Conservation (phyloP, 2,888 invertebrate species). For the Argyresthia albistria region DNA sequence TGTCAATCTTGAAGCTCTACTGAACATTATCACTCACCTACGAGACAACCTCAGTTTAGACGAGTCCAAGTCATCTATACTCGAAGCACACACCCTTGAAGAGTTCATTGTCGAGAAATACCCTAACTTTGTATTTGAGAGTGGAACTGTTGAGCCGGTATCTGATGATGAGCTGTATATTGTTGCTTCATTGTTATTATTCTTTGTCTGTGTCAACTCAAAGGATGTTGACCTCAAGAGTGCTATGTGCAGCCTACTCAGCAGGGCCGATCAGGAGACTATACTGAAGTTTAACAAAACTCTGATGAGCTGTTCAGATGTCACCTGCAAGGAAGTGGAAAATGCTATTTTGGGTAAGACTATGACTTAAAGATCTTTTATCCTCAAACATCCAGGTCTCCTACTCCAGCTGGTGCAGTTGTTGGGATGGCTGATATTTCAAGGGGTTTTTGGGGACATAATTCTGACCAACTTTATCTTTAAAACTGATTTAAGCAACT, state of each 20-base stretch:
- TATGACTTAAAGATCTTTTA: too few species aligned
- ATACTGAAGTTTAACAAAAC: slow-evolving; percentile 68
- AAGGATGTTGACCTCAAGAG: slow-evolving; percentile 67
- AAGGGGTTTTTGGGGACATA: too few species aligned
- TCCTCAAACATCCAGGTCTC: too few species aligned
- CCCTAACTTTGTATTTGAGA: slow-evolving; percentile 59
- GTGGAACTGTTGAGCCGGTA: slow-evolving; percentile 31
- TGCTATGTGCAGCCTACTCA: slow-evolving; percentile 68
- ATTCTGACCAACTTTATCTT: too few species aligned
- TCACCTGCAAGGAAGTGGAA: slow-evolving; percentile 47
- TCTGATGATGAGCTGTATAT: slow-evolving; percentile 45
- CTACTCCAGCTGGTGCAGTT: too few species aligned
- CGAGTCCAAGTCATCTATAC: slow-evolving; percentile 49
- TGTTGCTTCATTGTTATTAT: slow-evolving; percentile 63
- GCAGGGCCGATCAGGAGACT: slow-evolving; percentile 61
- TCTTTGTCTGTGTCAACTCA: slow-evolving; percentile 64
- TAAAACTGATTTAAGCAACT: too few species aligned
- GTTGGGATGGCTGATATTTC: too few species aligned
- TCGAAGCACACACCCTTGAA: slow-evolving; percentile 46
- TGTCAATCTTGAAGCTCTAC: slow-evolving; percentile 35
- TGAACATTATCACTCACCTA: slow-evolving; percentile 47
- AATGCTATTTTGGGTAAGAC: slow-evolving; percentile 47
- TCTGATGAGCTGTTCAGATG: slow-evolving; percentile 55
- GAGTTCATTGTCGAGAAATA: slow-evolving; percentile 59
- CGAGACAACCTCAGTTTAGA: slow-evolving; percentile 50